These are phyloP conservation scores for Xylota sylvarum DNA, from an alignment of 2,888 invertebrate species.

Conservation along the genomic window DNA sequence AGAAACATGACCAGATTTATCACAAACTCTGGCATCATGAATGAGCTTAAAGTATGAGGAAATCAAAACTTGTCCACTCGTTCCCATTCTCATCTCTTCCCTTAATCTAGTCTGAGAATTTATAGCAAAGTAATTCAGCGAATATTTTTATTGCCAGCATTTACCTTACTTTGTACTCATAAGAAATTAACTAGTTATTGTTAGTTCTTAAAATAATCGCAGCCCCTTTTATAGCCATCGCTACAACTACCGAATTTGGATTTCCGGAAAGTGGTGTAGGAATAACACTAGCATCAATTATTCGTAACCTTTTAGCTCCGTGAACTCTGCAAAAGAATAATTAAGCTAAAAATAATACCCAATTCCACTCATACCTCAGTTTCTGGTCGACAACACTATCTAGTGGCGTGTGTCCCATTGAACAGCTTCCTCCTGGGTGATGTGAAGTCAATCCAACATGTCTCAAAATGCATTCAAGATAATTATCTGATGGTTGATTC, in stretches of 20 bases:
- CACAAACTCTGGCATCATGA: too few relatives aligned
- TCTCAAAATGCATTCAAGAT: slow-evolving; percentile 88
- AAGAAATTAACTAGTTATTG: not conserved
- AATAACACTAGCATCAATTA: slow-evolving; percentile 93
- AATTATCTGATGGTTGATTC: slow-evolving; percentile 85
- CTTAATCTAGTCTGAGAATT: too few relatives aligned
- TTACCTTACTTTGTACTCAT: too few relatives aligned
- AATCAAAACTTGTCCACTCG: too few relatives aligned
- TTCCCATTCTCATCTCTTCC: too few relatives aligned
- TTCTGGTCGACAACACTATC: slow-evolving; percentile 89
- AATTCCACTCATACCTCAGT: slow-evolving; percentile 85
- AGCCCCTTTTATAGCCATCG: slow-evolving; percentile 88
- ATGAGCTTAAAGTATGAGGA: too few relatives aligned
- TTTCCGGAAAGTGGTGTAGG: slow-evolving; percentile 92
- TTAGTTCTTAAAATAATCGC: slow-evolving; percentile 85
- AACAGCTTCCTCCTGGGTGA: slow-evolving; percentile 92
- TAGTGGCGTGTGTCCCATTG: slow-evolving; percentile 86
- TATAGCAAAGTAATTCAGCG: too few relatives aligned
- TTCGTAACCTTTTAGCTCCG: slow-evolving; percentile 88
- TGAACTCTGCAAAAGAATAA: slow-evolving; percentile 86
- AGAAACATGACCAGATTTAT: too few relatives aligned
- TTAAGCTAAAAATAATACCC: slow-evolving; percentile 21
- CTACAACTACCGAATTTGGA: slow-evolving; percentile 89
- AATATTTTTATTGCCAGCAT: too few relatives aligned
- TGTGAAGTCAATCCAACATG: slow-evolving; percentile 90